Base-by-base conservation (phyloP, 2,113 vertebrate species). In the Nanorana parkeri region DNA sequence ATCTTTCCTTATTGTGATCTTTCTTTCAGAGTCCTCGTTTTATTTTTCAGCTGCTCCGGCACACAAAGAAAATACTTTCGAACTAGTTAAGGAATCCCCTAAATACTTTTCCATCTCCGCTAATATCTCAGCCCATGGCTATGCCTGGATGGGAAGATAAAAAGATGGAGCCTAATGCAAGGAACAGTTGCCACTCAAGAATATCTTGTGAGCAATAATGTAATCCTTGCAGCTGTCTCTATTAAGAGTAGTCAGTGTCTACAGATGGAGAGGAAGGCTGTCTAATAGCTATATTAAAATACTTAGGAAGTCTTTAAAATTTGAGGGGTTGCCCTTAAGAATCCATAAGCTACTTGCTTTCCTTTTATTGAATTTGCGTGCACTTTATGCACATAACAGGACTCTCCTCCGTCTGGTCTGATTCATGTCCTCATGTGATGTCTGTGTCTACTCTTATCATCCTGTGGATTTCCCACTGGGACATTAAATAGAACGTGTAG, bases 191-290 rank as follows among this genome's bases (percentile, higher is more conserved):
- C 60, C 26, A 15, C 21, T 5, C 23, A 54, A 52, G 47, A 71
- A 54, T 71, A 21, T 71, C 23, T 54, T 52, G 15, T 54, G 68
- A 23, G 17, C 47, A 71, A 47, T 26, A 71, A 26, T 21, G 23
- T 54, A 71, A 71, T 71, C 47, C 68, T 1, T 71, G 47, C 68
- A 54, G 68, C 47, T 71, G 68, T 69, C 67, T 69, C 41, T 69
- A 52, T 13, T 54, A 19, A 54, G 41, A 23, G 67, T 21, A 24
- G 52, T 26, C 68, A 24, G 24, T 23, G 60, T 23, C n/a, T 61
- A 10, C 10, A 13, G 21, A 23, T 23, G 21, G 15, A 61, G 24
- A 61, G n/a, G 7, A 15, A 63, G 60, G 26, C 11, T 63, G 2
- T 21, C 60, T 47, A 47, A 47, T 47, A 47, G 41, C 41, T 47